Percentiles rank a stretch among this genome's conserved stretches.
These are phyloP conservation scores for Ichneumoninae sp. DNA, from an alignment of 2,888 invertebrate species.

Conservation along the genomic window DNA sequence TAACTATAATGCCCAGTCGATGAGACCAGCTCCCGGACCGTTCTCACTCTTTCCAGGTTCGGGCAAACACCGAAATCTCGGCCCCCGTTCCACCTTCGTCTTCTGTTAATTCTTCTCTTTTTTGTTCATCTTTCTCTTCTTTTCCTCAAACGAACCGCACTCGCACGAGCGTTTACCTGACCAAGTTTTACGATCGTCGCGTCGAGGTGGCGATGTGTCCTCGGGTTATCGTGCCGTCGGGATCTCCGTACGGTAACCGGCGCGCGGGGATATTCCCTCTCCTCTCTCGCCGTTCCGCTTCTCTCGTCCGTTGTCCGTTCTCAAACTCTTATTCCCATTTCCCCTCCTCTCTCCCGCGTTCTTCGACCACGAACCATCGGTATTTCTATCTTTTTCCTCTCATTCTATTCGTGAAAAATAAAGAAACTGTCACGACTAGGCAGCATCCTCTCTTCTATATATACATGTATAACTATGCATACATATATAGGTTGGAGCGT, in stretches of 20 bases:
- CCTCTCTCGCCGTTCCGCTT: slow-evolving; percentile 12
- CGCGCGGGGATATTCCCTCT: slow-evolving; percentile 70
- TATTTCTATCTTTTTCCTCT: slow-evolving; percentile 59
- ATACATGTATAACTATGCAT: not conserved
- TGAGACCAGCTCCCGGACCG: slow-evolving; percentile 78
- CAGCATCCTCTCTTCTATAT: slow-evolving; percentile 11
- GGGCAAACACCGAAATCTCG: slow-evolving; percentile 37
- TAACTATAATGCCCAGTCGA: slow-evolving; percentile 78
- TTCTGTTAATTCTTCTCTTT: slow-evolving; percentile 53
- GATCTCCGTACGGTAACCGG: slow-evolving; percentile 77
- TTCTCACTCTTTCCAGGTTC: slow-evolving; percentile 29
- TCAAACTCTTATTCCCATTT: slow-evolving; percentile 20
- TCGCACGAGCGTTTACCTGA: slow-evolving; percentile 82
- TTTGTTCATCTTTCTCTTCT: slow-evolving; percentile 59
- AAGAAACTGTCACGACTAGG: slow-evolving; percentile 34
- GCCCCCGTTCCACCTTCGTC: slow-evolving; percentile 42
- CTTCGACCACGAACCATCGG: slow-evolving; percentile 45
- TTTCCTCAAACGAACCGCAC: slow-evolving; percentile 70
- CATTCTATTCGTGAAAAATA: slow-evolving; percentile 48
- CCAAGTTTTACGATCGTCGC: slow-evolving; percentile 84
- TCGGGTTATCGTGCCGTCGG: slow-evolving; percentile 81
- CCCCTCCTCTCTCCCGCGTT: slow-evolving; percentile 22
- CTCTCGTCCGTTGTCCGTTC: slow-evolving; percentile 17
- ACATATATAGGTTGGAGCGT: not conserved
- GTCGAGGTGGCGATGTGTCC: slow-evolving; percentile 84